A percentile compares a stretch with the other conserved stretches of the same genome.
These are phyloP conservation scores for Lepidostoma basale DNA, from an alignment of 1,140 invertebrate species.

Conservation along the genomic window DNA sequence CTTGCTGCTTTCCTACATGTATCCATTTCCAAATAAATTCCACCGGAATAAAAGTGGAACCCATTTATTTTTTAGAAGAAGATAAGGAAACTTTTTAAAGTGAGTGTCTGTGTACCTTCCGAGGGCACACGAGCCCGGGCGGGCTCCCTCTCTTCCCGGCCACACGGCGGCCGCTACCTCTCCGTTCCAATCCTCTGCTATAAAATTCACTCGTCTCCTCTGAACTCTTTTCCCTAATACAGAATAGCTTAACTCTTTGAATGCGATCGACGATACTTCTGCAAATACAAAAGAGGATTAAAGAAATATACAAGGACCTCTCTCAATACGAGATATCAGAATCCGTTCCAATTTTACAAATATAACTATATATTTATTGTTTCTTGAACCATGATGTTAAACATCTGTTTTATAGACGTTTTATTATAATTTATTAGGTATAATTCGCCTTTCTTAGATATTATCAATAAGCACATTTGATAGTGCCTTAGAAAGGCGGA, in stretches of 20 bases:
- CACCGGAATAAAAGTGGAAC: not conserved
- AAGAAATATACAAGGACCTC: too few species aligned
- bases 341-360: too few species aligned
- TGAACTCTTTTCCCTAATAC: conserved; percentile 21
- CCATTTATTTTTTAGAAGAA: conserved; percentile 14
- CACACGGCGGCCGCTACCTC: not conserved
- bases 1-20: not conserved
- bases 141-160: not conserved
- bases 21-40: not conserved
- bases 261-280: conserved; percentile 7
- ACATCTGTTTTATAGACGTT: too few species aligned
- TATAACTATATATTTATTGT: too few species aligned
- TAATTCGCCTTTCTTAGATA: too few species aligned
- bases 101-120: conserved; percentile 11
- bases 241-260: conserved; percentile 13
- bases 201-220: conserved; percentile 20
- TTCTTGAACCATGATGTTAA: too few species aligned
- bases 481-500: too few species aligned
- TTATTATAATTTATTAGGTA: too few species aligned
- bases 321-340: too few species aligned
- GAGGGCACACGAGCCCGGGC: not conserved
- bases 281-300: too few species aligned
- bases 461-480: too few species aligned
- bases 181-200: not conserved
- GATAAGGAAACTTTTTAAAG: conserved; percentile 21